Evolutionary conservation across 2,888 invertebrate species (phyloP), one percentile per base, ranked within the genome.

Genomic region (Pheosia tremula): DNA sequence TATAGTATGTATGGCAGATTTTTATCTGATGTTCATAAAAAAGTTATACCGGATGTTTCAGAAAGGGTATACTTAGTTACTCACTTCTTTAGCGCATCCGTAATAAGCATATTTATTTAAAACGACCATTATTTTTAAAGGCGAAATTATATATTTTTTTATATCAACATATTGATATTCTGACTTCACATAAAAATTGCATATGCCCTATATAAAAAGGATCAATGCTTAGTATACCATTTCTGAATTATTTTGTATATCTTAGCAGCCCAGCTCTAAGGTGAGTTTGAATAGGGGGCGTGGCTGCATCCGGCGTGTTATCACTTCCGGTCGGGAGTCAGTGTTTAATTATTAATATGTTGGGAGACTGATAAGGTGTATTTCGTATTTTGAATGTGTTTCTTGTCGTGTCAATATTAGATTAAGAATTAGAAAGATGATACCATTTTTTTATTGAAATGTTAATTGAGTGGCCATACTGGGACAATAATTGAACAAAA

Each of bases 321-420:
- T 83, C 83, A 82, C 75, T 83, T 83, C 83, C 83, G 81, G 79
- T 76, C 72, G 77, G 82, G 80, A 76, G 71, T 58, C 80, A 72
- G 74, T 83, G 81, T 84, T 82, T 82, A 84, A 84, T 83, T 81
- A 24, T 24, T 24, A 24, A 24, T 24, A 78, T 70, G 75, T 74
- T 65, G 64, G 64, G 62, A 71, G 67, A 66, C 62, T 78, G 81
- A 80, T 81, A 85, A 81, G 73, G 59, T 62, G 72, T 77, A 78
- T 77, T 77, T 64, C 52, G 52, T 52, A 24, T 52, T 13, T 52
- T 52, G 5, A 52, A 52, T 7, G 50, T 24, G 52, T 24, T 36
- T 52, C 3, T 5, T 59, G 57, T 59, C 49, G 41, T 62, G 65
- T 71, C 68, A 74, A 41, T 57, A 70, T 66, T 71, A 68, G 68